These are phyloP conservation scores for Oncorhynchus keta DNA, from an alignment of 2,113 vertebrate species.

Conservation along the genomic window DNA sequence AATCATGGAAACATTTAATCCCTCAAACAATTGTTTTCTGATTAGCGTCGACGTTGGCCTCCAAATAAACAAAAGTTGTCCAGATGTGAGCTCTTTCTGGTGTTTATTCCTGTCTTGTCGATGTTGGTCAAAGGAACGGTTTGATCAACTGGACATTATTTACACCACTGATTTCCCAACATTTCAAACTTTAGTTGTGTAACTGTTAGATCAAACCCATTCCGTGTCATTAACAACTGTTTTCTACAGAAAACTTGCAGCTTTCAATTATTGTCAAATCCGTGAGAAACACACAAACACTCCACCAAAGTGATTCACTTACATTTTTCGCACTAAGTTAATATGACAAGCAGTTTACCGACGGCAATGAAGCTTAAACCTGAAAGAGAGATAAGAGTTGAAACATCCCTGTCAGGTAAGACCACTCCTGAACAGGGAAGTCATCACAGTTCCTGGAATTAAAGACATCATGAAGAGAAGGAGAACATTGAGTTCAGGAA, in stretches of 20 bases:
- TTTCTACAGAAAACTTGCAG: conserved; percentile 8
- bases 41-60: neutral
- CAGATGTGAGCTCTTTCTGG: conserved; percentile 31
- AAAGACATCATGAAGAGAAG: neutral
- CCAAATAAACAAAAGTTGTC: conserved; percentile 31
- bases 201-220: conserved; percentile 14
- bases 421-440: neutral
- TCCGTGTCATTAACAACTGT: conserved; percentile 24
- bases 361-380: too few relatives aligned
- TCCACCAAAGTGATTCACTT: too few relatives aligned
- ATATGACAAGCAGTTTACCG: too few relatives aligned
- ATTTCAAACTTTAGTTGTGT: conserved; percentile 12
- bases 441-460: neutral
- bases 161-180: conserved; percentile 14
- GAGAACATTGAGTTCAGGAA: neutral
- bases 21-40: neutral
- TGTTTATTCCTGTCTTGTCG: conserved; percentile 30
- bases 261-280: conserved; percentile 14
- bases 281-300: too few relatives aligned
- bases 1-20: neutral
- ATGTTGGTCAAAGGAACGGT: conserved; percentile 16
- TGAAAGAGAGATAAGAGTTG: too few relatives aligned
- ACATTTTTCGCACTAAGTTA: too few relatives aligned
- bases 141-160: conserved; percentile 37
- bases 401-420: neutral